Conservation (phyloP, 2,113 vertebrate genomes). For the Toxostoma redivivum region DNA sequence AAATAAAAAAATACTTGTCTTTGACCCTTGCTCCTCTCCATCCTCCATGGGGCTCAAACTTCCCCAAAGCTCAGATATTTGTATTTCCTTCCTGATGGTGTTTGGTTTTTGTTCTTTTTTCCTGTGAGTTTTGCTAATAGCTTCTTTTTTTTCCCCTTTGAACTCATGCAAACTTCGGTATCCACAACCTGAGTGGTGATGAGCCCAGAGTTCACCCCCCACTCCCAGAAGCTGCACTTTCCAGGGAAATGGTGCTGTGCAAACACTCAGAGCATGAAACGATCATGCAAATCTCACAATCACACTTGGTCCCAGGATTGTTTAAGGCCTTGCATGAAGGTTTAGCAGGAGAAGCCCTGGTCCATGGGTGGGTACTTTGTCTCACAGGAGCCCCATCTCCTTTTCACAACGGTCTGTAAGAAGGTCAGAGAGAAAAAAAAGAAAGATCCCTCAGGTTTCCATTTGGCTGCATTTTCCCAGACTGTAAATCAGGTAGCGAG, state of each 20-base stretch:
- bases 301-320: neutral
- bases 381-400: neutral
- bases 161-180: neutral
- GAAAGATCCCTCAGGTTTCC: neutral
- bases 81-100: neutral
- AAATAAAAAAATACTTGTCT: neutral
- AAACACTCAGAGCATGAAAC: neutral
- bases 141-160: neutral
- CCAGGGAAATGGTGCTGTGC: neutral
- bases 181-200: neutral
- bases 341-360: neutral
- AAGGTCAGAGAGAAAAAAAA: neutral
- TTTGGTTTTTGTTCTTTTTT: neutral
- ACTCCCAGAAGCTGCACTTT: neutral
- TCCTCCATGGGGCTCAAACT: neutral
- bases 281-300: neutral
- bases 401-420: neutral
- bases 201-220: neutral
- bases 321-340: neutral
- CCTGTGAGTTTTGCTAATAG: neutral
- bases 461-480: conserved; percentile 8
- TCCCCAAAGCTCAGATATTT: neutral
- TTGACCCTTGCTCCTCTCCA: neutral
- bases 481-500: neutral
- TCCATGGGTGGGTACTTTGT: neutral